Percentiles rank a stretch among this genome's conserved stretches.
These are phyloP conservation scores for Nerophis ophidion DNA, from an alignment of 2,113 vertebrate genomes.

Conservation along the genomic window DNA sequence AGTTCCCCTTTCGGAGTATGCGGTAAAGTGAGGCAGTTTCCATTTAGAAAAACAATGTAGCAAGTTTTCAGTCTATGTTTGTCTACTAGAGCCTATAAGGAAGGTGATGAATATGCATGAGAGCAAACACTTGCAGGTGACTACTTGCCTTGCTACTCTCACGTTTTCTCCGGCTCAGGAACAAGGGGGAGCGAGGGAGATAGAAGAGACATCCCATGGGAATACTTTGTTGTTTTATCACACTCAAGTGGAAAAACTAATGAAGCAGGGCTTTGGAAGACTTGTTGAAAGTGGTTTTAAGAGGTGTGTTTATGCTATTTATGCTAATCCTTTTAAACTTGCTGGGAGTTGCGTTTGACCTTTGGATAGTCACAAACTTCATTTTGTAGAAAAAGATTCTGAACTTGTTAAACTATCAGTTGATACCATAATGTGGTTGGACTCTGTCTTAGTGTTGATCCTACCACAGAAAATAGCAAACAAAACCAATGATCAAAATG, in stretches of 20 bases:
- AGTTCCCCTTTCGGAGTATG: slow-evolving; percentile 35
- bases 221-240: slow-evolving; percentile 48
- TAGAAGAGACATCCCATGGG: slow-evolving; percentile 52
- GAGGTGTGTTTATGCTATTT: background rate
- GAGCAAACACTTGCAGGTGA: slow-evolving; percentile 63
- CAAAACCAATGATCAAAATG: background rate
- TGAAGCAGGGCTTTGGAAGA: slow-evolving; percentile 48
- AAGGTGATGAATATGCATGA: slow-evolving; percentile 73
- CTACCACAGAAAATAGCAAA: slow-evolving; percentile 1
- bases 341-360: slow-evolving; percentile 30
- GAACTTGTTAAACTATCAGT: background rate
- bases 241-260: slow-evolving; percentile 66
- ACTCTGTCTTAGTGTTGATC: background rate
- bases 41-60: slow-evolving; percentile 21
- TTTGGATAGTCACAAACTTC: background rate
- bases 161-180: slow-evolving; percentile 29
- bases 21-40: slow-evolving; percentile 22
- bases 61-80: slow-evolving; percentile 41
- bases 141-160: slow-evolving; percentile 66
- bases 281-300: slow-evolving; percentile 28
- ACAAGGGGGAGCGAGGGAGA: slow-evolving; percentile 39
- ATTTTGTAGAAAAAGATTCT: background rate
- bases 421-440: background rate
- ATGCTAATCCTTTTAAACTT: slow-evolving; percentile 29
- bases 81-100: slow-evolving; percentile 47